phyloP scores from a whole-genome alignment of 2,888 invertebrate species.

The Thymelicus acteon region DNA sequence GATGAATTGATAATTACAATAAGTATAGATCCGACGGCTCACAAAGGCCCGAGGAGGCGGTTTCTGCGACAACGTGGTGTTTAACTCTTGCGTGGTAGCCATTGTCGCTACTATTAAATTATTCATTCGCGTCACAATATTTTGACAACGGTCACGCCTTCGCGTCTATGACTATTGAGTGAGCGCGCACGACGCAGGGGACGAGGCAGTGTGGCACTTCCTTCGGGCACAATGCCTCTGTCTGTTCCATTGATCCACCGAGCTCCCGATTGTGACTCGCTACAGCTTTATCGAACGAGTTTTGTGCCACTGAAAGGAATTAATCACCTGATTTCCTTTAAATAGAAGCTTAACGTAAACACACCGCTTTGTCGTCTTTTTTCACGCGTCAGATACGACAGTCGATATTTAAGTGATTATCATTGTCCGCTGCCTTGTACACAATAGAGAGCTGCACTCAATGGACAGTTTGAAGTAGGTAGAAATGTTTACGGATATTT shows the following conservation, averaged over 20 bases:
- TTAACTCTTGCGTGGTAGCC: conserved; percentile 31
- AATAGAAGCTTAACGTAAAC: conserved; percentile 24
- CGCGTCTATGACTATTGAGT: conserved; percentile 31
- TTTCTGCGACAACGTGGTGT: conserved; percentile 26
- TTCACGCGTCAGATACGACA: not conserved
- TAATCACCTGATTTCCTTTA: conserved; percentile 32
- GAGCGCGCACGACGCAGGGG: conserved; percentile 25
- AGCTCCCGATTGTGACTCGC: conserved; percentile 27
- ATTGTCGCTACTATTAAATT: conserved; percentile 30
- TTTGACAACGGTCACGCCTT: conserved; percentile 42
- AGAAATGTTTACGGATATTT: not conserved
- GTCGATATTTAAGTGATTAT: conserved; percentile 14
- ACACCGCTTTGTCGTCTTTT: conserved; percentile 12
- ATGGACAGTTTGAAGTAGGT: not conserved
- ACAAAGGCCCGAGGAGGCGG: conserved; percentile 37
- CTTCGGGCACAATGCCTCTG: conserved; percentile 37
- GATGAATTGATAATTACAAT: conserved; percentile 34
- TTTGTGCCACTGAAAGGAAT: conserved; percentile 28
- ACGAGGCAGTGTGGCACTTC: conserved; percentile 44
- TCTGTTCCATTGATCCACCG: conserved; percentile 26
- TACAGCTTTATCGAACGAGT: conserved; percentile 24
- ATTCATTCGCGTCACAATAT: conserved; percentile 44
- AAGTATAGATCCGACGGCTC: conserved; percentile 31
- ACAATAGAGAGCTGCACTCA: not conserved
- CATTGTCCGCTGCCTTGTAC: not conserved